Conservation (phyloP, 2,113 vertebrate genomes). For the Pipra filicauda region DNA sequence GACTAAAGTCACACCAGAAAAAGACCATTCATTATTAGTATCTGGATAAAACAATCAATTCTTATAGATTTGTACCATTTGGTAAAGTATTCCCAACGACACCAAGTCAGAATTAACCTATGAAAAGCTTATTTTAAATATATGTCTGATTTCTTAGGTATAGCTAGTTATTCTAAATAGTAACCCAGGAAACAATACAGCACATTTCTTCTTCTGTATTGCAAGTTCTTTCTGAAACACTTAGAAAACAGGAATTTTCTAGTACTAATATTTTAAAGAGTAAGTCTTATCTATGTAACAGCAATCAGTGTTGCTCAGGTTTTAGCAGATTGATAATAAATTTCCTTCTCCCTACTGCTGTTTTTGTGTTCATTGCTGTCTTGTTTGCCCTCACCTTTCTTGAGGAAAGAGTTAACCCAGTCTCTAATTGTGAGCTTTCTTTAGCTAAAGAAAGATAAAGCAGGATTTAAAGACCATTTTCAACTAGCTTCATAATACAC, state of each 20-base stretch:
- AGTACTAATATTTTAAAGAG: neutral
- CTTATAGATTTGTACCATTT: neutral
- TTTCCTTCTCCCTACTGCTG: neutral
- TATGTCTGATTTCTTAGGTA: neutral
- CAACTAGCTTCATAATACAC: slow-evolving; percentile 37
- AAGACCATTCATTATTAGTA: neutral
- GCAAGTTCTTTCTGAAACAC: neutral
- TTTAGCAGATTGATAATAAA: neutral
- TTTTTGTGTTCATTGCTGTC: neutral
- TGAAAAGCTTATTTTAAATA: neutral
- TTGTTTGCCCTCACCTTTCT: neutral
- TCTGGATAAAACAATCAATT: neutral
- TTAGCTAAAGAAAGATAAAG: slow-evolving; percentile 44
- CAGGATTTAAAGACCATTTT: slow-evolving; percentile 51
- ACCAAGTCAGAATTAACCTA: neutral
- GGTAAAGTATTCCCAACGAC: neutral
- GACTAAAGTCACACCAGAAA: neutral
- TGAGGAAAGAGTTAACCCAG: slow-evolving; percentile 21
- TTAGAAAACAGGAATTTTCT: neutral
- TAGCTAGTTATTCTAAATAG: neutral
- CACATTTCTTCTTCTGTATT: neutral
- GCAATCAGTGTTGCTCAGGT: neutral
- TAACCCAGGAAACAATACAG: neutral
- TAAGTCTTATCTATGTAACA: neutral
- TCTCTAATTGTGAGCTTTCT: slow-evolving; percentile 7